phyloP scores from a whole-genome alignment of 2,797 vertebrate species.

The Manis javanica region DNA sequence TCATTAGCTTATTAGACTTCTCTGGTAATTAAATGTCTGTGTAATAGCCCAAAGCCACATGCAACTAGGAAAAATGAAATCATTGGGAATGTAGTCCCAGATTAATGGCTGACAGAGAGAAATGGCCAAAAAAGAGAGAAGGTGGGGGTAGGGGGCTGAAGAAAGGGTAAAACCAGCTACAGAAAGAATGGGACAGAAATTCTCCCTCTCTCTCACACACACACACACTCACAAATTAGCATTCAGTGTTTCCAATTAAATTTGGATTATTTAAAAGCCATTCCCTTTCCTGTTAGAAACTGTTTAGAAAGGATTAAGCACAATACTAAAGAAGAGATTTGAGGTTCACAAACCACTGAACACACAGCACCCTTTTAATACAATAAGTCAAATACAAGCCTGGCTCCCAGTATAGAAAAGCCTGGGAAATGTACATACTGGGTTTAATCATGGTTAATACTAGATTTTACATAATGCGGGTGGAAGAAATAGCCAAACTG shows the following conservation, averaged over 20 bases:
- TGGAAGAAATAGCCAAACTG: background rate
- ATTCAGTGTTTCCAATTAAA: slow-evolving; percentile 71
- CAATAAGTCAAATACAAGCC: background rate
- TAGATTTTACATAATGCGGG: background rate
- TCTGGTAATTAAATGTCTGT: slow-evolving; percentile 70
- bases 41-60: slow-evolving; percentile 66
- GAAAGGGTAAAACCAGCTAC: background rate
- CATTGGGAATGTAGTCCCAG: slow-evolving; percentile 55
- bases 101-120: slow-evolving; percentile 48
- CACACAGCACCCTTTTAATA: slow-evolving; percentile 17
- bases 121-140: background rate
- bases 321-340: slow-evolving; percentile 37
- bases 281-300: slow-evolving; percentile 36
- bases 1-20: slow-evolving; percentile 69
- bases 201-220: background rate
- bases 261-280: slow-evolving; percentile 72
- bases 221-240: background rate
- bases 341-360: slow-evolving; percentile 31
- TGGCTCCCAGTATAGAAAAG: background rate
- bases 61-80: slow-evolving; percentile 67
- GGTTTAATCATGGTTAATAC: background rate
- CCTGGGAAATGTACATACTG: slow-evolving; percentile 48
- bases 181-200: slow-evolving; percentile 5
- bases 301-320: slow-evolving; percentile 61
- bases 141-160: background rate